Conservation (phyloP, 2,113 vertebrate genomes). For the Prochilodus magdalenae region DNA sequence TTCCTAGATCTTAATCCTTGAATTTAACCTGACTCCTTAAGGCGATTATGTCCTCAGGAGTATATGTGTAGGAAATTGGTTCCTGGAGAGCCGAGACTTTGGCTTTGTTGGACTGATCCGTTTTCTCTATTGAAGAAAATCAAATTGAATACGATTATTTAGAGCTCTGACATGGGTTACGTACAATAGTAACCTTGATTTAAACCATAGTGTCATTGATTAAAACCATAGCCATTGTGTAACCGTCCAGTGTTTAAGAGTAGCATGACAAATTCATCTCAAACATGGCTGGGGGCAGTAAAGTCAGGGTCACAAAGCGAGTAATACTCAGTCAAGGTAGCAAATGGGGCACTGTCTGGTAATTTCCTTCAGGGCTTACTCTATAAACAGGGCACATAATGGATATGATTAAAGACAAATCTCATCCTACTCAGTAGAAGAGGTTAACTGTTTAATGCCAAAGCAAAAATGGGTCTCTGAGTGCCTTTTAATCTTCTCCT, state of each 20-base stretch:
- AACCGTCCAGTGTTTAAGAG: constrained; percentile 40
- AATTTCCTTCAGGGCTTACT: constrained; percentile 64
- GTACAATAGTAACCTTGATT: constrained; percentile 21
- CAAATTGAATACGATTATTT: constrained; percentile 16
- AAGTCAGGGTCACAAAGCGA: constrained; percentile 57
- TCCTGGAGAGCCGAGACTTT: not conserved
- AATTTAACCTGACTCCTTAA: constrained; percentile 1
- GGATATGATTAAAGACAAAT: constrained; percentile 61
- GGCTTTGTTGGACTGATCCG: not conserved
- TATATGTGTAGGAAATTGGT: not conserved
- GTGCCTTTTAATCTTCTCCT: not conserved
- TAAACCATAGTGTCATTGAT: constrained; percentile 23
- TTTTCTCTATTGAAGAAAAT: constrained; percentile 24
- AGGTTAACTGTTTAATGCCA: constrained; percentile 36
- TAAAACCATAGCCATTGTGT: constrained; percentile 6
- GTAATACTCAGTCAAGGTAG: constrained; percentile 57
- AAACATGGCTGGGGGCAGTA: constrained; percentile 23
- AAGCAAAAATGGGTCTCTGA: not conserved
- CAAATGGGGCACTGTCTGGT: constrained; percentile 51
- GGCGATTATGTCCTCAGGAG: not conserved
- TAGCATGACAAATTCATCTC: constrained; percentile 41
- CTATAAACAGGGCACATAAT: constrained; percentile 59
- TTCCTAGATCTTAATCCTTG: constrained; percentile 28
- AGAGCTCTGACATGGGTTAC: constrained; percentile 1
- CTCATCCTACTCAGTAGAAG: constrained; percentile 25